A percentile compares a stretch with the other conserved stretches of the same genome.
These are phyloP conservation scores for Tragelaphus oryx DNA, from an alignment of 2,797 vertebrate species.

Conservation along the genomic window DNA sequence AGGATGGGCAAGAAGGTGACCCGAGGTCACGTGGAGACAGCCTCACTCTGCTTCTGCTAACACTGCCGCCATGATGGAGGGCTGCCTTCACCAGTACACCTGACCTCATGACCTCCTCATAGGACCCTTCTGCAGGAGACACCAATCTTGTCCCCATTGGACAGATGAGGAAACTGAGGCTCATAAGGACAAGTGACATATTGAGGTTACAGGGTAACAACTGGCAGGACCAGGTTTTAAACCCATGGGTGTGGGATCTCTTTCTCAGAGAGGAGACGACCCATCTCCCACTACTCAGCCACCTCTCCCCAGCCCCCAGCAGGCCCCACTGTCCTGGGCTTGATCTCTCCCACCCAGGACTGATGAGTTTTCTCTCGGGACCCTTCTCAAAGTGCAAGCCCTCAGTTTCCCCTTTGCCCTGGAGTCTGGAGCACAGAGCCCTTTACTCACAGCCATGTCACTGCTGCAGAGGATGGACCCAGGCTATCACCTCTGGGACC, in stretches of 20 bases:
- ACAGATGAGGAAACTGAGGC: neutral
- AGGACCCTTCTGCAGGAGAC: neutral
- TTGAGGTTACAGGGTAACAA: neutral
- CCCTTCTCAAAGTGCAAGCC: neutral
- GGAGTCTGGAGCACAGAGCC: fast-evolving
- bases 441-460: fast-evolving
- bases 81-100: neutral
- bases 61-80: fast-evolving
- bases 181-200: neutral
- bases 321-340: neutral
- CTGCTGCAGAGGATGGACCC: fast-evolving
- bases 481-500: fast-evolving
- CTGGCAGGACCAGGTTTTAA: neutral
- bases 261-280: neutral
- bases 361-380: neutral
- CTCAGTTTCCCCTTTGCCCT: neutral
- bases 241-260: fast-evolving
- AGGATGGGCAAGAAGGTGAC: neutral
- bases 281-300: neutral
- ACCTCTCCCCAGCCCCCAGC: neutral
- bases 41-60: neutral
- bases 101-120: neutral
- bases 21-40: fast-evolving
- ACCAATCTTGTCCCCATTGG: neutral
- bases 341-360: neutral